phyloP scores from a whole-genome alignment of 2,797 vertebrate species.

The Prionace glauca region DNA sequence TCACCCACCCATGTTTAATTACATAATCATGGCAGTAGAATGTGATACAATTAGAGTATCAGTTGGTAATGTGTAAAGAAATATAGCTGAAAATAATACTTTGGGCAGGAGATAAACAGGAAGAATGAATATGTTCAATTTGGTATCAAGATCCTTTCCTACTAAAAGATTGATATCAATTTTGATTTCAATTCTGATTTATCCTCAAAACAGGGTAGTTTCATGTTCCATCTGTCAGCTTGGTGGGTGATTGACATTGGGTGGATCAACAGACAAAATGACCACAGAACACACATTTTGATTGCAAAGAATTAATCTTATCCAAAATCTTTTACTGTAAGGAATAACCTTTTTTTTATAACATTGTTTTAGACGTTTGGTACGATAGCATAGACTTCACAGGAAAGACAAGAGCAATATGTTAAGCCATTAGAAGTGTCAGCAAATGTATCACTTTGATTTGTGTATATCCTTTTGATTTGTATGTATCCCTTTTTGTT shows the following conservation, averaged over 20 bases:
- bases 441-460: slow-evolving; percentile 20
- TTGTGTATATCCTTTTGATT: slow-evolving; percentile 30
- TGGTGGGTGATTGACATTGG: too few relatives aligned
- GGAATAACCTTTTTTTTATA: background rate
- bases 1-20: slow-evolving; percentile 5
- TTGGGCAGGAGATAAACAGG: background rate
- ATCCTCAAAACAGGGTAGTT: background rate
- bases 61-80: slow-evolving; percentile 3
- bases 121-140: background rate
- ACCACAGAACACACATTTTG: background rate
- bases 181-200: background rate
- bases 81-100: background rate
- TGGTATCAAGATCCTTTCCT: background rate
- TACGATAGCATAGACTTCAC: background rate
- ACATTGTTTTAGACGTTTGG: background rate
- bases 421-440: background rate
- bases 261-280: background rate
- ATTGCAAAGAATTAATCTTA: background rate
- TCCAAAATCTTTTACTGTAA: background rate
- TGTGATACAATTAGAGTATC: background rate
- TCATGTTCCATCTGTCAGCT: background rate
- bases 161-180: background rate
- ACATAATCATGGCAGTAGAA: background rate
- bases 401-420: slow-evolving; percentile 3
- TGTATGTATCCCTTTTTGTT: slow-evolving; percentile 13